Conservation (phyloP, 2,113 vertebrate species). For the Anoplopoma fimbria region DNA sequence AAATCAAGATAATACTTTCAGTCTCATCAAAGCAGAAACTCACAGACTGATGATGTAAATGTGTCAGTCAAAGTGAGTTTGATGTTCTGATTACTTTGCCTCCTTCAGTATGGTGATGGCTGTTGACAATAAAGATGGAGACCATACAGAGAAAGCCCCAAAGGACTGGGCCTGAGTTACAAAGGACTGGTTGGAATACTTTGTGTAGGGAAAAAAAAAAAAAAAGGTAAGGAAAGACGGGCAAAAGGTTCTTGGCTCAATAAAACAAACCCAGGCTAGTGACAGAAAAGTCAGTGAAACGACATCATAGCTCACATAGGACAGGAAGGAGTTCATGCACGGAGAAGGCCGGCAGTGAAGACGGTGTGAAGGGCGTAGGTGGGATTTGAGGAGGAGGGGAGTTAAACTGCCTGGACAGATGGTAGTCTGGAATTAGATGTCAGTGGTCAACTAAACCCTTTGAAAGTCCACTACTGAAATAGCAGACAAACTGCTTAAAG, state of each 20-base stretch:
- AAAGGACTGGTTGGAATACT: background rate
- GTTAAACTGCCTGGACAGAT: conserved; percentile 66
- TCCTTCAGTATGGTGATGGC: background rate
- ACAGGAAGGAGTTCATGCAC: conserved; percentile 9
- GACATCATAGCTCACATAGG: background rate
- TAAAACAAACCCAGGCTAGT: conserved; percentile 14
- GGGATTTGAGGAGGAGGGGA: conserved; percentile 35
- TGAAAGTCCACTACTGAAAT: conserved; percentile 60
- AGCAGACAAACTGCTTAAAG: conserved; percentile 11
- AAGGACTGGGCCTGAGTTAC: background rate
- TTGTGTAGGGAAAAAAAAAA: background rate
- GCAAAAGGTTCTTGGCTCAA: background rate
- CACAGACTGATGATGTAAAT: conserved; percentile 18
- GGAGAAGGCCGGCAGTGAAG: background rate
- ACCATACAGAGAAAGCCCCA: background rate
- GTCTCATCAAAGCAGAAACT: conserved; percentile 25
- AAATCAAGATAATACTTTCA: conserved; percentile 24
- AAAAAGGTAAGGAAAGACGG: background rate
- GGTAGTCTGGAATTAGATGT: conserved; percentile 61
- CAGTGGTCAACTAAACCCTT: conserved; percentile 63
- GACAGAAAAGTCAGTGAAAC: conserved; percentile 5
- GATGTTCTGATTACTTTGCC: background rate
- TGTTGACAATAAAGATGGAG: background rate
- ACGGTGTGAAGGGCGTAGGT: conserved; percentile 10
- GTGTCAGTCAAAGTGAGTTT: conserved; percentile 4